Evolutionary conservation across 2,113 vertebrate species (phyloP).

Genomic region (Collichthys lucidus): DNA sequence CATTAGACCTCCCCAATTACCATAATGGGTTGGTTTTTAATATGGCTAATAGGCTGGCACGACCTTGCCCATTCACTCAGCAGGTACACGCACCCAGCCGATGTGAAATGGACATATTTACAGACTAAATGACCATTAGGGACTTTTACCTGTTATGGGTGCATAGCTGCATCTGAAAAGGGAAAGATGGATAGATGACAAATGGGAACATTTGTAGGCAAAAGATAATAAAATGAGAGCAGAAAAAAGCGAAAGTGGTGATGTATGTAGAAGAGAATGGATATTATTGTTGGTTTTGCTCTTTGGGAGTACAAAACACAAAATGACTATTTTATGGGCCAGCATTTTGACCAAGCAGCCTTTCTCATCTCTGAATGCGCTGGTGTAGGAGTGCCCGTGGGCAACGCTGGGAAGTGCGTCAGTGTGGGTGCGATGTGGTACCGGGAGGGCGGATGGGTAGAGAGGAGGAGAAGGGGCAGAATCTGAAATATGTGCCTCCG

Average conservation of each 20-base stretch:
- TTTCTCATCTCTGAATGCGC: conserved; percentile 73
- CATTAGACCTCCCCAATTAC: conserved; percentile 85
- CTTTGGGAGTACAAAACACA: conserved; percentile 61
- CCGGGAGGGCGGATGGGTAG: conserved; percentile 51
- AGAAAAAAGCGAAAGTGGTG: conserved; percentile 48
- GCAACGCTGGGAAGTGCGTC: conserved; percentile 71
- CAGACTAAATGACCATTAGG: conserved; percentile 79
- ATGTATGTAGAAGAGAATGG: conserved; percentile 52
- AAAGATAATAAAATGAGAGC: conserved; percentile 51
- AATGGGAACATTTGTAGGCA: conserved; percentile 57
- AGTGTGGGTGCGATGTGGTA: conserved; percentile 75
- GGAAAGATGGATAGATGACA: conserved; percentile 53
- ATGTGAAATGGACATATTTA: conserved; percentile 82
- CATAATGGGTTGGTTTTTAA: conserved; percentile 87
- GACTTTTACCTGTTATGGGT: conserved; percentile 73
- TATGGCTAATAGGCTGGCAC: conserved; percentile 86
- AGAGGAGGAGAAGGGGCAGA: conserved; percentile 74
- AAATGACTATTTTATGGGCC: conserved; percentile 66
- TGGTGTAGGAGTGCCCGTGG: conserved; percentile 73
- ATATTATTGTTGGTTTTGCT: conserved; percentile 67
- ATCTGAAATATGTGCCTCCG: conserved; percentile 85
- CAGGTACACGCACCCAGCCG: conserved; percentile 77
- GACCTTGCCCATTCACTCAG: conserved; percentile 85
- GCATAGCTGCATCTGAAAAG: conserved; percentile 65
- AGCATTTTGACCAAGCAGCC: conserved; percentile 62